Percentiles rank a stretch among this genome's conserved stretches.
Conservation (phyloP, 1,140 invertebrate species). For the Cephus cinctus region DNA sequence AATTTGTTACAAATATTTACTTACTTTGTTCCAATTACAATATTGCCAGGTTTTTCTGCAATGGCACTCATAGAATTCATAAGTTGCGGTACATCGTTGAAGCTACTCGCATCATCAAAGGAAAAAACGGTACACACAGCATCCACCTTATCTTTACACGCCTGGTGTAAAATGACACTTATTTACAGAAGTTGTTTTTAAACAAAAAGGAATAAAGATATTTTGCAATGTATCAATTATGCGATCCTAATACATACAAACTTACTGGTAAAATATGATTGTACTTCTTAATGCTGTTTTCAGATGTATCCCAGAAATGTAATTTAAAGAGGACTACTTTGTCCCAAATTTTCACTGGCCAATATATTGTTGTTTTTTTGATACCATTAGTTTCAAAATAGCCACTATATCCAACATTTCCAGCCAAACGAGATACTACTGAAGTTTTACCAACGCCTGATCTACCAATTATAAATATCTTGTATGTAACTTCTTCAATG, state of each 20-base stretch:
- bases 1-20: constrained; percentile 1
- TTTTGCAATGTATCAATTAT: no score
- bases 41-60: constrained; percentile 54
- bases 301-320: constrained; percentile 64
- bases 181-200: no score
- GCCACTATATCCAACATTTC: constrained; percentile 34
- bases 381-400: constrained; percentile 62
- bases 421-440: constrained; percentile 57
- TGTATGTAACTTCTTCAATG: constrained; percentile 62
- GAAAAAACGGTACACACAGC: constrained; percentile 60
- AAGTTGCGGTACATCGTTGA: constrained; percentile 58
- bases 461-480: constrained; percentile 61
- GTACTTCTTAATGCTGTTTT: constrained; percentile 60
- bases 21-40: constrained; percentile 63
- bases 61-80: constrained; percentile 54
- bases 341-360: constrained; percentile 63
- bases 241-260: constrained; percentile 9
- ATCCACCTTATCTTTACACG: constrained; percentile 60
- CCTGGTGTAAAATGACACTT: constrained; percentile 38
- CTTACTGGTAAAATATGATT: constrained; percentile 61
- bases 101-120: constrained; percentile 57
- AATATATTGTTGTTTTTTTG: constrained; percentile 58
- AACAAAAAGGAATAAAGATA: no score
- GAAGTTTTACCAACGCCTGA: constrained; percentile 61
- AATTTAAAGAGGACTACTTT: constrained; percentile 61